phyloP scores from a whole-genome alignment of 2,797 vertebrate species.

The Nasua narica region DNA sequence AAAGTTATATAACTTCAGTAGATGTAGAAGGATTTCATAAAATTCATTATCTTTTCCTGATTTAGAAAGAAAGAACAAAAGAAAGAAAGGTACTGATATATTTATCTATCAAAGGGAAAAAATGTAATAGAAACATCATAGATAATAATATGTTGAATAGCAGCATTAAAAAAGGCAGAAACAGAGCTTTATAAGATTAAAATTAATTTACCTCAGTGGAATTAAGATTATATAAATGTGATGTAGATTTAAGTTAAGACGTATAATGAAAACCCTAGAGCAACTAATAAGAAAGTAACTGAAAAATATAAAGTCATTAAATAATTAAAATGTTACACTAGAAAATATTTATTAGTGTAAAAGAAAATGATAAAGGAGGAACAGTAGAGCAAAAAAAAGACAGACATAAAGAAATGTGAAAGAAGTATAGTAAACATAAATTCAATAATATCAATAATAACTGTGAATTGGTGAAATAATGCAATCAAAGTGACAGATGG shows the following conservation, averaged over 20 bases:
- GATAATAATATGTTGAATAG: neutral
- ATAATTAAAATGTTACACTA: neutral
- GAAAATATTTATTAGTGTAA: neutral
- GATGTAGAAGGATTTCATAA: neutral
- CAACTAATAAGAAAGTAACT: neutral
- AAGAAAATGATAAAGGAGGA: neutral
- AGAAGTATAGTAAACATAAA: neutral
- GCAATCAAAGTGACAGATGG: neutral
- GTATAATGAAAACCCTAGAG: neutral
- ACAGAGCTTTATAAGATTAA: neutral
- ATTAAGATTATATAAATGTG: neutral
- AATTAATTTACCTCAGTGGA: neutral
- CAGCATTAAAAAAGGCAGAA: neutral
- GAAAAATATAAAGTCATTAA: neutral
- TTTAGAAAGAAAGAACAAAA: no score
- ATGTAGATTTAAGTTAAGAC: neutral
- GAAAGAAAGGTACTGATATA: neutral
- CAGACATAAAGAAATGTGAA: neutral
- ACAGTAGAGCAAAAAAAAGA: neutral
- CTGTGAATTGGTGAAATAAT: neutral
- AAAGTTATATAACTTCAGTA: neutral
- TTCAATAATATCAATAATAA: neutral
- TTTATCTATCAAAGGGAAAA: neutral
- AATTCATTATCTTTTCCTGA: neutral
- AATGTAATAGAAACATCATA: neutral